Conservation (phyloP, 2,113 vertebrate species). For the Calonectris borealis region DNA sequence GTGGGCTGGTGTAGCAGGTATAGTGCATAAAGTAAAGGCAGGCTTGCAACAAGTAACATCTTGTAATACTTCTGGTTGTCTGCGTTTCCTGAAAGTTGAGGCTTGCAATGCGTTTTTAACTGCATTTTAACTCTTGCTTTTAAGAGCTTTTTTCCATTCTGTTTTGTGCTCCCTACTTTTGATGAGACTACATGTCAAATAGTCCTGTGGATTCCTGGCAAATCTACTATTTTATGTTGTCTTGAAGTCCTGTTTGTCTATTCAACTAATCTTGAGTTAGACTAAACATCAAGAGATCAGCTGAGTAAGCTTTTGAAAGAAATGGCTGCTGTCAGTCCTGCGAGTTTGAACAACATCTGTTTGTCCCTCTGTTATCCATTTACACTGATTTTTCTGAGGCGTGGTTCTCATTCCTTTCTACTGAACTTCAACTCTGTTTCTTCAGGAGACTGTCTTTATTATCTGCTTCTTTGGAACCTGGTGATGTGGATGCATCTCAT, state of each 20-base stretch:
- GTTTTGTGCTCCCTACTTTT: background rate
- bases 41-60: slow-evolving; percentile 20
- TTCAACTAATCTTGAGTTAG: background rate
- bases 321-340: background rate
- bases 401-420: background rate
- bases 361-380: background rate
- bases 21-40: slow-evolving; percentile 43
- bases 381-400: background rate
- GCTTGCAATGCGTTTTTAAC: background rate
- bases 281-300: background rate
- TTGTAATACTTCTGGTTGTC: background rate
- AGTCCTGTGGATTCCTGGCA: background rate
- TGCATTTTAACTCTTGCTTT: slow-evolving; percentile 30
- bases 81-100: background rate
- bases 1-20: slow-evolving; percentile 98
- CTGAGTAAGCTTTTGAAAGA: background rate
- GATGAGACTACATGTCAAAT: background rate
- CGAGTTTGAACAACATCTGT: background rate
- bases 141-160: slow-evolving; percentile 10
- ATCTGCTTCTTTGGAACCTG: background rate
- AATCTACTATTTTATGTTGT: background rate
- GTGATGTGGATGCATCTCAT: background rate
- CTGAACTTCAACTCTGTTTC: background rate
- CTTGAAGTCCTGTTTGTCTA: background rate
- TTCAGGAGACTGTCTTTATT: background rate